Base-by-base conservation (phyloP, 2,888 invertebrate species). In the Dysmachus trigonus region DNA sequence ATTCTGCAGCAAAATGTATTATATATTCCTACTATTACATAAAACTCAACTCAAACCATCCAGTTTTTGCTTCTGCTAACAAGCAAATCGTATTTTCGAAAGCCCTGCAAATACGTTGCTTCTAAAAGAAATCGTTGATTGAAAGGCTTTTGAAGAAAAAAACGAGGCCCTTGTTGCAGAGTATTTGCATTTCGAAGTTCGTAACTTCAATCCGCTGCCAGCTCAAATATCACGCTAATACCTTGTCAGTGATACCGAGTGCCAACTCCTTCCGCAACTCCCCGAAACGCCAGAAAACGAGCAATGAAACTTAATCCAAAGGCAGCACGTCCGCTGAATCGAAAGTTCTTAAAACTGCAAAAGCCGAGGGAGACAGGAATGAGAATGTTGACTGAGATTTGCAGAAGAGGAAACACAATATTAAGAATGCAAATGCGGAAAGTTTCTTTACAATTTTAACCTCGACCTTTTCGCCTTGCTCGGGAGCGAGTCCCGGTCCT, bases 371-470 rank as follows among this genome's bases (percentile, higher is more conserved):
- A 73, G 15, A 73, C n/a, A 73, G 4, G 73, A n/a, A 73, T 31
- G 8, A 41, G 31, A 13, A 30, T 72, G 31, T 31, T 5, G 72
- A 18, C 62, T 62, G 10, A 3, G 62, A 62, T 62, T 62, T 62
- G 18, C 62, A 62, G 10, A 10, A 10, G 62, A 62, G 62, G 62
- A 62, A 62, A 62, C 73, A 73, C 30, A 35, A 73, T 2, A 73
- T 73, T 73, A 73, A 73, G 73, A 73, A 73, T 73, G 73, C 73
- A 73, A 73, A 73, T 73, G 73, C 31, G 35, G 15, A 73, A 73
- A 73, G 73, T 73, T 73, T 73, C 35, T 73, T 73, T 35, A 73
- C 31, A 18, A 73, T 35, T 33, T 62, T 73, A 35, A 73, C 73
- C 73, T 73, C 73, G 73, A 73, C 73, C 73, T 35, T 62, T 35